These are phyloP conservation scores for Athene cunicularia DNA, from an alignment of 2,113 vertebrate genomes.

Conservation along the genomic window DNA sequence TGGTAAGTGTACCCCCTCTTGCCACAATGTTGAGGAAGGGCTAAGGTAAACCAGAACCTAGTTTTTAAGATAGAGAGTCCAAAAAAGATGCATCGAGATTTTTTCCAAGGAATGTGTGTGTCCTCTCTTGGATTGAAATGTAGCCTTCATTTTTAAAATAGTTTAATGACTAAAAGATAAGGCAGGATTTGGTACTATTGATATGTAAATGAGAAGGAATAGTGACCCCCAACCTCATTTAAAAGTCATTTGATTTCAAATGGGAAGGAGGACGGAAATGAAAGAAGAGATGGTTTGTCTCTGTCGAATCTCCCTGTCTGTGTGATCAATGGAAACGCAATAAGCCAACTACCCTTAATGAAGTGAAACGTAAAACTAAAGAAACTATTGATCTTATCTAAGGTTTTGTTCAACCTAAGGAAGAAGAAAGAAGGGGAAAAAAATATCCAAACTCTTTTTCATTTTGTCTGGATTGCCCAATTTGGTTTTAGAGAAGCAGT, in stretches of 20 bases:
- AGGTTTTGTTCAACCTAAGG: conserved; percentile 38
- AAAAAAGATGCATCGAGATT: background rate
- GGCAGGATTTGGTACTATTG: background rate
- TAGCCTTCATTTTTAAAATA: background rate
- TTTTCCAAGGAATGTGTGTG: background rate
- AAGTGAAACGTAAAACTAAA: conserved; percentile 57
- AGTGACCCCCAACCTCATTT: conserved; percentile 22
- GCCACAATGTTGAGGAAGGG: background rate
- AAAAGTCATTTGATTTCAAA: conserved; percentile 65
- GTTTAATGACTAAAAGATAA: background rate
- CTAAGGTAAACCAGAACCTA: background rate
- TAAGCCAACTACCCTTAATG: conserved; percentile 57
- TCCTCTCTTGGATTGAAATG: background rate
- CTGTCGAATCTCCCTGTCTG: conserved; percentile 21
- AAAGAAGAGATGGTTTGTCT: conserved; percentile 50
- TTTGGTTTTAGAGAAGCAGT: background rate
- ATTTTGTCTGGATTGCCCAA: background rate
- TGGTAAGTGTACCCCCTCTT: background rate
- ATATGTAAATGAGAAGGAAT: conserved; percentile 52
- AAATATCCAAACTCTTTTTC: background rate
- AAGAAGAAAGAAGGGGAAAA: background rate
- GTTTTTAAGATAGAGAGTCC: background rate
- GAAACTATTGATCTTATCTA: conserved; percentile 57
- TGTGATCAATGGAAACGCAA: conserved; percentile 65
- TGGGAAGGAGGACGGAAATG: background rate